A percentile compares a stretch with the other conserved stretches of the same genome.
Conservation (phyloP, 2,888 invertebrate species). For the Ormyrus rosae region DNA sequence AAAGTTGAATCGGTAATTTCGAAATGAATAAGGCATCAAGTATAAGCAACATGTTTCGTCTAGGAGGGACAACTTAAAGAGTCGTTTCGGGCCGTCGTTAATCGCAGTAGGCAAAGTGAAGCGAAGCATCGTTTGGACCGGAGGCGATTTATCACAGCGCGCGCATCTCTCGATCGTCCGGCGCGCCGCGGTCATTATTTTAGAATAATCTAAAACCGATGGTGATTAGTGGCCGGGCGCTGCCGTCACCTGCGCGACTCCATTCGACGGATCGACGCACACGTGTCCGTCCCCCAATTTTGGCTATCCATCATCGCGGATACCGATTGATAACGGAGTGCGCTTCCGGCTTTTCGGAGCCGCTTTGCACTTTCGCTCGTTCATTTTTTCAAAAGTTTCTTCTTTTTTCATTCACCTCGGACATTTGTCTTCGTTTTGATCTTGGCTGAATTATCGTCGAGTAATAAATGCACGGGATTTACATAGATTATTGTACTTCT, state of each 20-base stretch:
- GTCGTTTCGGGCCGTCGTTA: too few species aligned
- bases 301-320: conserved; percentile 69
- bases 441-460: too few species aligned
- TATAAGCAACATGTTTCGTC: too few species aligned
- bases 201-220: conserved; percentile 76
- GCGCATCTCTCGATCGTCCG: neutral
- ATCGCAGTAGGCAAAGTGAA: too few species aligned
- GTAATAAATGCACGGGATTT: too few species aligned
- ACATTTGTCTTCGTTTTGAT: too few species aligned
- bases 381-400: neutral
- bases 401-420: too few species aligned
- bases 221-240: conserved; percentile 73
- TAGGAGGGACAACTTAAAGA: too few species aligned
- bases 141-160: conserved; percentile 12
- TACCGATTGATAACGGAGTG: conserved; percentile 38
- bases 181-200: conserved; percentile 71
- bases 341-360: conserved; percentile 50
- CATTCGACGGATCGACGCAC: conserved; percentile 7
- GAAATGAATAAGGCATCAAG: too few species aligned
- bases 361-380: conserved; percentile 31
- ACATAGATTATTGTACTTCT: too few species aligned
- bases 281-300: conserved; percentile 49
- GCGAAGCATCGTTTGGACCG: neutral
- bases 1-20: too few species aligned
- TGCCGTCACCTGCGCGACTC: conserved; percentile 69